Base-by-base conservation (phyloP, 2,888 invertebrate genomes). In the Sclerodermus sp. region DNA sequence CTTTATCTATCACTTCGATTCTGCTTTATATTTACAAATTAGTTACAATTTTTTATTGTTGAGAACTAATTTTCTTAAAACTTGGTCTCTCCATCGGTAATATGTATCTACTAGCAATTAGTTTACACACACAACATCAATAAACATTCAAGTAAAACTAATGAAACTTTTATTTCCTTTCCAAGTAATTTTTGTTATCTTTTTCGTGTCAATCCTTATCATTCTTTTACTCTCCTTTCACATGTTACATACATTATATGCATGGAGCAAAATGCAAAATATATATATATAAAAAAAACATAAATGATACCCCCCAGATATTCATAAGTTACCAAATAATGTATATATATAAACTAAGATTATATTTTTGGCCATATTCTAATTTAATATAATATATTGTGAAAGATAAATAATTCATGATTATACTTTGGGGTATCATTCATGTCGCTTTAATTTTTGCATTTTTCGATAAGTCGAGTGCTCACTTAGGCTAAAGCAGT, bases 101-200 rank as follows among this genome's bases (percentile, higher is more conserved):
- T 23, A 23, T 8, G 4, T 34, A 34, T 5, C 14, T 39, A 39
- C 47, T 63, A 68, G 62, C 63, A 51, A 57, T 66, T 62, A 68
- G 47, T 39, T 40, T 70, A 61, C 65, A 69, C 68, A 67, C 54
- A 60, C 56, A 68, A 70, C 69, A 70, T 65, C 53, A 58, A 70
- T 68, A 67, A 53, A 67, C 61, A 67, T 50, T 61, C 60, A 67
- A 51, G 55, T 65, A 60, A 56, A 59, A 48, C 58, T 63, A 60
- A 58, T 55, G 53, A 53, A 57, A 51, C 56, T 55, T 53, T 45
- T 57, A n/a, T 47, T 32, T 44, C 31, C 23, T 12, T 6, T 45
- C 38, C 2, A 38, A 38, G 10, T 15, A 38, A 4, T 38, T 32
- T 23, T 34, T 18, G 14, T 39, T 15, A 18, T 15, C 30, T 17